Conservation (phyloP, 2,888 invertebrate species). For the Theristus sp. region DNA sequence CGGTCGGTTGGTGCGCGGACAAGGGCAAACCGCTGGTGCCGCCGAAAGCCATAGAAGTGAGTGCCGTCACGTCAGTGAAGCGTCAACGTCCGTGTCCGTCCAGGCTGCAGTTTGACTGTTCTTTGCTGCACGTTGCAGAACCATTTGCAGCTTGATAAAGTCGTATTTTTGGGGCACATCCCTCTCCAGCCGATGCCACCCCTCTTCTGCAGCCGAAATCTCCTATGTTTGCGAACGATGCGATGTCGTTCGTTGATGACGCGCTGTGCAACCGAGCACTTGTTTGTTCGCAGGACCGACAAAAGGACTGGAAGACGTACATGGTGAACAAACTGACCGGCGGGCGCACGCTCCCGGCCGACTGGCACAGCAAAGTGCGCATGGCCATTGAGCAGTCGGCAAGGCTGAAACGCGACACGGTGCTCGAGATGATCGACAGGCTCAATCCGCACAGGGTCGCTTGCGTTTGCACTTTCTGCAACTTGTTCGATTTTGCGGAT, state of each 20-base stretch:
- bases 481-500: no score
- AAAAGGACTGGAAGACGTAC: slow-evolving; percentile 79
- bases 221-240: no score
- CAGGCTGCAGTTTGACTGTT: no score
- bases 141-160: no score
- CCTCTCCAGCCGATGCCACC: no score
- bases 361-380: slow-evolving; percentile 48
- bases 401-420: slow-evolving; percentile 43
- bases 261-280: no score
- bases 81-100: no score
- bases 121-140: no score
- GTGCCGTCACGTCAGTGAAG: not conserved
- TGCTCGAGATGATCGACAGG: slow-evolving; percentile 85
- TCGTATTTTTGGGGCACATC: no score
- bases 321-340: slow-evolving; percentile 74
- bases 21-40: slow-evolving; percentile 84
- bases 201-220: no score
- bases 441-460: slow-evolving; percentile 50
- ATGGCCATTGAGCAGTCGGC: slow-evolving; percentile 3
- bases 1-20: slow-evolving; percentile 96
- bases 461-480: no score
- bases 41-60: slow-evolving; percentile 36
- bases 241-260: no score
- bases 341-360: slow-evolving; percentile 77
- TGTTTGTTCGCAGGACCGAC: not conserved